Evolutionary conservation across 2,113 vertebrate species (phyloP).

Genomic region (Eleginops maclovinus): DNA sequence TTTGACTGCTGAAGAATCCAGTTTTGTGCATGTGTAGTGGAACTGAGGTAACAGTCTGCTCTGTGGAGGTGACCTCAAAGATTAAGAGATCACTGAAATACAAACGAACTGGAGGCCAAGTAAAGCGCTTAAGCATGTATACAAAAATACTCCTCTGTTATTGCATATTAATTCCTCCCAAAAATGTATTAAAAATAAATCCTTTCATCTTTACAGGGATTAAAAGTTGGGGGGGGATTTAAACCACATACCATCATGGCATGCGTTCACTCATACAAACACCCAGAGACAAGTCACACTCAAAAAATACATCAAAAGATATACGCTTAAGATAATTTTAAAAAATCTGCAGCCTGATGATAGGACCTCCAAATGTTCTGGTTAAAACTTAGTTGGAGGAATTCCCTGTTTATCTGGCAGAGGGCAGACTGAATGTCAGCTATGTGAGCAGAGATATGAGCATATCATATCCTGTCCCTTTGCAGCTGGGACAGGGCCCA

Average conservation of each 20-base stretch:
- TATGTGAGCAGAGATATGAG: slow-evolving; percentile 64
- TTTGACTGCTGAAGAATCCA: slow-evolving; percentile 4
- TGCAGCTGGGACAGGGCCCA: slow-evolving; percentile 42
- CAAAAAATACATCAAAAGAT: slow-evolving; percentile 15
- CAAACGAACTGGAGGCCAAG: slow-evolving; percentile 50
- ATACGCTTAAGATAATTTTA: slow-evolving; percentile 19
- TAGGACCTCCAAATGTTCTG: neutral
- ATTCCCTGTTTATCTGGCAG: slow-evolving; percentile 63
- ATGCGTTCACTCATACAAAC: neutral
- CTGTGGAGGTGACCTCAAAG: slow-evolving; percentile 5
- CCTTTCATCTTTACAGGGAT: slow-evolving; percentile 45
- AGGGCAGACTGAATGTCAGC: slow-evolving; percentile 55
- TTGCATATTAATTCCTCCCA: slow-evolving; percentile 57
- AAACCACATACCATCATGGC: slow-evolving; percentile 23
- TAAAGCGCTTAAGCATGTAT: slow-evolving; percentile 42
- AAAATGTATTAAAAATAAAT: slow-evolving; percentile 51
- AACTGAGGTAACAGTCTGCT: neutral
- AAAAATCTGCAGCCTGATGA: slow-evolving; percentile 21
- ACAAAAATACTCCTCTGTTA: slow-evolving; percentile 40
- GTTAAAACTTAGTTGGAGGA: slow-evolving; percentile 32
- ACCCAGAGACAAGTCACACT: neutral
- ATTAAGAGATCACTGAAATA: slow-evolving; percentile 51
- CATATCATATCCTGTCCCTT: slow-evolving; percentile 54
- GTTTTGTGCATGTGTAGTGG: neutral
- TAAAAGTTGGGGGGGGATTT: slow-evolving; percentile 31